Evolutionary conservation across 1,140 invertebrate species (phyloP).

Genomic region (Drosophila nigromelanica): DNA sequence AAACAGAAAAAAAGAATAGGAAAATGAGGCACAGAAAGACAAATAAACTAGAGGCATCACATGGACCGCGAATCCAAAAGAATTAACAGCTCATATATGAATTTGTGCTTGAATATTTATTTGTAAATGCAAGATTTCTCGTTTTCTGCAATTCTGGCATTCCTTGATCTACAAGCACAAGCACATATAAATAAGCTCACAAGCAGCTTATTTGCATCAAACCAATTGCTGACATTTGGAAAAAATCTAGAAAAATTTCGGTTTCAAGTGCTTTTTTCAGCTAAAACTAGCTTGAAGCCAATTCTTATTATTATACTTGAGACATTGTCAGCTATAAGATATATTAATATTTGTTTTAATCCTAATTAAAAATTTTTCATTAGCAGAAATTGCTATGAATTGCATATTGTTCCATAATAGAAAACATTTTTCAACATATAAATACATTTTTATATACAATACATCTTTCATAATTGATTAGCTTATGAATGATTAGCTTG

Average conservation of each 20-base stretch:
- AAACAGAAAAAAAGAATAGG: conserved; percentile 23
- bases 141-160: conserved; percentile 37
- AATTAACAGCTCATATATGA: conserved; percentile 19
- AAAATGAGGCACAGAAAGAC: conserved; percentile 17
- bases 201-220: conserved; percentile 15
- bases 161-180: neutral
- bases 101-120: conserved; percentile 6
- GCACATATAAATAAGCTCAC: neutral
- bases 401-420: too few relatives aligned
- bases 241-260: neutral
- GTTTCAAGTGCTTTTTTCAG: conserved; percentile 1
- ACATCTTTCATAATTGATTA: too few relatives aligned
- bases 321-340: neutral
- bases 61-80: conserved; percentile 4
- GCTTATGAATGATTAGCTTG: too few relatives aligned
- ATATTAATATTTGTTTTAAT: neutral
- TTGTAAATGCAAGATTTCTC: conserved; percentile 5
- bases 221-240: conserved; percentile 25
- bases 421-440: too few relatives aligned
- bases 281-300: conserved; percentile 16
- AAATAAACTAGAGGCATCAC: conserved; percentile 31
- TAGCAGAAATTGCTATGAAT: too few relatives aligned
- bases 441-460: too few relatives aligned
- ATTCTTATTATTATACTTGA: neutral
- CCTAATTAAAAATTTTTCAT: too few relatives aligned